Base-by-base conservation (phyloP, 2,113 vertebrate genomes). In the Cottus gobio region DNA sequence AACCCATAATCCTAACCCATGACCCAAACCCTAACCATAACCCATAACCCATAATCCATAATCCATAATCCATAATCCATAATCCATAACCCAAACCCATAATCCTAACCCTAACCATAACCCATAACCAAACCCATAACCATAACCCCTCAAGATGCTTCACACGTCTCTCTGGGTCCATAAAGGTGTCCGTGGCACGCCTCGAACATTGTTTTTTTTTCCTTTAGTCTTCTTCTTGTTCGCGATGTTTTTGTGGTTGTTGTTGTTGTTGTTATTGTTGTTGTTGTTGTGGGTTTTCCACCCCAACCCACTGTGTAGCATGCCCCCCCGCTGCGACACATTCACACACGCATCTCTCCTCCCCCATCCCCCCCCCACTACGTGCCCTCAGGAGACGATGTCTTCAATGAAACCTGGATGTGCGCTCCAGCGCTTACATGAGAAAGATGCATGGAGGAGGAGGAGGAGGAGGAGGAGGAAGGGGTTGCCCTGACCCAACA, bases 401-500 rank as follows among this genome's bases (percentile, higher is more conserved):
- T 75, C 73, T 80, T 87, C 84, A 82, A 73, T 84, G 87, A 79
- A 80, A 65, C 30, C 50, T 28, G 20, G 71, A 56, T 57, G 37
- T 34, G 52, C 54, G 63, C 83, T 78, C 66, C 37, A 75, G 74
- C 71, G n/a, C 79, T 82, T 84, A 85, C 84, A 75, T 7, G 78
- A 88, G 82, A 39, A 9, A 34, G 85, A 75, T 83, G 71, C 44
- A 9, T 83, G 24, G 28, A 46, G 42, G 50, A 37, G 63, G 28
- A 34, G 72, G 50, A 3, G 56, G 52, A 42, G 8, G 50, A 60
- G 16, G 54, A 46, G 62, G 34, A 36, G 42, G 13, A 50, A 46
- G 76, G 85, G 82, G 68, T 71, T 68, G 57, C 84, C 73, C 82
- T 30, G 80, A 84, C 84, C 84, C 76, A 56, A 85, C 87, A 86